Evolutionary conservation across 1,140 invertebrate species (phyloP), one percentile per base, ranked within the genome.

Genomic region (Drosophila equinoxialis): DNA sequence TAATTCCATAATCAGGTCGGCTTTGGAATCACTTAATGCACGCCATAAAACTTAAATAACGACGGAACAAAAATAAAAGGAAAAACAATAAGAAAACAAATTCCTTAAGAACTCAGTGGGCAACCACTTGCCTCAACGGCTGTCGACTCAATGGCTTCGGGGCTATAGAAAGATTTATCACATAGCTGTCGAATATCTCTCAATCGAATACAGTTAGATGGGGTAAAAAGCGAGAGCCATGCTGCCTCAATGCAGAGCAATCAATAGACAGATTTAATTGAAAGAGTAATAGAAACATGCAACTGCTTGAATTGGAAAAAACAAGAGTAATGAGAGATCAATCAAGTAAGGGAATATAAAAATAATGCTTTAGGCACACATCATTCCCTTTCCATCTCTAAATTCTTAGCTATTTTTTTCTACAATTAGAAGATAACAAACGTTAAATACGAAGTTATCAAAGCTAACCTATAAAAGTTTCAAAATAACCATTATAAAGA

Each of bases 401-500:
- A 42, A 62, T 14, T 20, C 20, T 13, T 23, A 14, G 62, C 20
- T 23, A 7, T 30, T 62, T 2, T 23, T 8, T 20, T 45, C 39
- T 37, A 42, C 41, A 20, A 54, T 51, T 20, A 51, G 20, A 51
- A 17, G 57, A 74, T 71, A 77, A 71, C 61, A 73, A 35, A 5
- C 37, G 42, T 71, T 65, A 30, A 30, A 30, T 65, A 60, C 55
- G 11, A 30, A 30, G 26, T 30, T 30, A 20, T 5, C 39, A 33
- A 20, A 23, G 64, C 62, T 68, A 71, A 72, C 33, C 69, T 70
- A 60, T 85, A 67, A 81, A 84, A 71, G 33, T 77, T 59, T 51
- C 78, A 63, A 86, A 68, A 58, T 74, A 30, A 30, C 14, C 3
- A 48, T 13, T 55, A 81, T 84, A 81, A 81, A 85, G 81, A 85